phyloP scores from a whole-genome alignment of 2,113 vertebrate species.

The Psophia crepitans region DNA sequence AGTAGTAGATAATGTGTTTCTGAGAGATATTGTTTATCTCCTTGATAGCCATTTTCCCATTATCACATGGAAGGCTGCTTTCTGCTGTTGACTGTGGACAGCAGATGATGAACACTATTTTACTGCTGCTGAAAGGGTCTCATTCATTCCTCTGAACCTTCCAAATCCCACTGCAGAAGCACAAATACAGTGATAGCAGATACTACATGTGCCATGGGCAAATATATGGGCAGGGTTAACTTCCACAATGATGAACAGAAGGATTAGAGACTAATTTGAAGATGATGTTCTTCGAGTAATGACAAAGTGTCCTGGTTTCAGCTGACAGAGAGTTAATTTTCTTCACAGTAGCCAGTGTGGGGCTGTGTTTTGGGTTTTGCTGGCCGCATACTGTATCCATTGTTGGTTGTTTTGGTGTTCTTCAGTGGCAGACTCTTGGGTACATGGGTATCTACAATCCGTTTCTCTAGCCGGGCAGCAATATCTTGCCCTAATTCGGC shows the following conservation, averaged over 20 bases:
- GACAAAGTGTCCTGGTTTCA: too few relatives aligned
- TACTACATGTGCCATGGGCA: background rate
- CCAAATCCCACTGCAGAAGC: background rate
- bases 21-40: background rate
- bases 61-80: background rate
- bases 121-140: background rate
- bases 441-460: too few relatives aligned
- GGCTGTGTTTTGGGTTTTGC: too few relatives aligned
- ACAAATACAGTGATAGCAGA: background rate
- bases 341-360: too few relatives aligned
- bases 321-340: too few relatives aligned
- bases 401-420: too few relatives aligned
- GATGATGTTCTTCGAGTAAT: background rate
- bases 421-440: too few relatives aligned
- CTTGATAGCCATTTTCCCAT: background rate
- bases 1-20: background rate
- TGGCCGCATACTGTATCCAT: too few relatives aligned
- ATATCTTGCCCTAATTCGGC: too few relatives aligned
- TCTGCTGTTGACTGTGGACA: background rate
- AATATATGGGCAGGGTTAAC: background rate
- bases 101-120: background rate
- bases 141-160: background rate
- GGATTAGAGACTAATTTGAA: background rate
- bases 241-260: background rate
- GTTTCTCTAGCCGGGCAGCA: too few relatives aligned